Conservation (phyloP, 2,797 vertebrate species). For the Smutsia temminckii region DNA sequence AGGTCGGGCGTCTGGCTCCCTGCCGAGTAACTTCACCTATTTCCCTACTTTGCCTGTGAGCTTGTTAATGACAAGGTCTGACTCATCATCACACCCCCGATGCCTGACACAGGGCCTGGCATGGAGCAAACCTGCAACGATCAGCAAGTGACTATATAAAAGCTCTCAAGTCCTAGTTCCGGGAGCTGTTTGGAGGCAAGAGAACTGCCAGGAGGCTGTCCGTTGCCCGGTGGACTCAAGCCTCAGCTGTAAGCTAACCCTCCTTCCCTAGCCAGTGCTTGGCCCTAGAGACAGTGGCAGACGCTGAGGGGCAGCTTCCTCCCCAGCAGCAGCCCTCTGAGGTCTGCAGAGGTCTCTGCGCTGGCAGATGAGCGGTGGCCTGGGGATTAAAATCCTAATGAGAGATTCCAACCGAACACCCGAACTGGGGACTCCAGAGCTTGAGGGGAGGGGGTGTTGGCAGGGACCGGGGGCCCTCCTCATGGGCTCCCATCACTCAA, state of each 20-base stretch:
- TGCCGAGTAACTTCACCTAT: background rate
- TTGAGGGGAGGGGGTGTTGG: background rate
- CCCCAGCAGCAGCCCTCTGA: background rate
- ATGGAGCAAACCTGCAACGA: background rate
- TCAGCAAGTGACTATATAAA: rapidly evolving
- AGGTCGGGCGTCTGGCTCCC: background rate
- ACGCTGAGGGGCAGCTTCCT: background rate
- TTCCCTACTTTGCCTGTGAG: background rate
- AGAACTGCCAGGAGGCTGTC: background rate
- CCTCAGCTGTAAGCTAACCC: background rate
- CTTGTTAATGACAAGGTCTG: background rate
- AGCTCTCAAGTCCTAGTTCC: background rate
- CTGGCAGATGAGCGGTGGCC: background rate
- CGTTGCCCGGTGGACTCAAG: background rate
- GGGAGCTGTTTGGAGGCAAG: background rate
- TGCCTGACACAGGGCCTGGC: background rate
- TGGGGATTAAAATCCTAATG: background rate
- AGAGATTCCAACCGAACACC: background rate
- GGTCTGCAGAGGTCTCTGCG: background rate
- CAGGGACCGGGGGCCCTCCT: background rate
- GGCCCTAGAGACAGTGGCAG: background rate
- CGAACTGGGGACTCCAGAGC: background rate
- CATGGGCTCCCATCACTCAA: background rate
- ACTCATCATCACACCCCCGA: background rate
- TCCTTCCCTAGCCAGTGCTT: background rate